Percentiles rank a stretch among this genome's conserved stretches.
Conservation (phyloP, 2,113 vertebrate species). For the Seriola aureovittata region DNA sequence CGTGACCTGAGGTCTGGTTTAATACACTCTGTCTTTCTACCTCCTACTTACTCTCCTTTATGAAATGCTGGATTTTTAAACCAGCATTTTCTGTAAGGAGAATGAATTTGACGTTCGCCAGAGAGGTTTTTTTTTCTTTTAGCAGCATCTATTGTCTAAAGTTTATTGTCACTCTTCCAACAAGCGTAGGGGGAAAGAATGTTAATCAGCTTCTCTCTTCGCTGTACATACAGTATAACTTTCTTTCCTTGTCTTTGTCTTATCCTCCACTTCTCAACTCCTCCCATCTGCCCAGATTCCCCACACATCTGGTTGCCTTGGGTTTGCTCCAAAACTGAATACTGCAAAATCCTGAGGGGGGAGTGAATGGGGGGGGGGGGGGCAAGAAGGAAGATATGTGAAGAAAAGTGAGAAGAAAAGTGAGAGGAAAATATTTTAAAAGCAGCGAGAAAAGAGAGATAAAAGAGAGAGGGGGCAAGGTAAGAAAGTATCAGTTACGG, state of each 20-base stretch:
- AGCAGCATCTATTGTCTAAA: not conserved
- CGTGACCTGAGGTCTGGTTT: not conserved
- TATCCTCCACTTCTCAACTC: constrained; percentile 37
- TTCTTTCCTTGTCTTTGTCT: constrained; percentile 11
- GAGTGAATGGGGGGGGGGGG: not conserved
- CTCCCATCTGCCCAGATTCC: constrained; percentile 62
- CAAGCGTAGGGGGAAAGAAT: not conserved
- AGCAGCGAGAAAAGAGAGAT: not conserved
- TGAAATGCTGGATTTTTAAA: not conserved
- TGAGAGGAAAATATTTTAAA: constrained; percentile 53
- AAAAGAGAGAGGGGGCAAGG: constrained; percentile 8
- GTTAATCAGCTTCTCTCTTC: not conserved
- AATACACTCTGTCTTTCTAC: not conserved
- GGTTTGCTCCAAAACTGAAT: constrained; percentile 64
- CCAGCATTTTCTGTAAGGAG: not conserved
- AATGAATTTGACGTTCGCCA: not conserved
- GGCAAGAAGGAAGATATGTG: constrained; percentile 18
- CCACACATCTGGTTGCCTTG: constrained; percentile 79
- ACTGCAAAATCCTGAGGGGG: constrained; percentile 55
- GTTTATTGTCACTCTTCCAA: not conserved
- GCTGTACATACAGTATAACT: not conserved
- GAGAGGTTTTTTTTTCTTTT: not conserved
- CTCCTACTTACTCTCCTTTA: not conserved
- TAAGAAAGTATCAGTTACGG: constrained; percentile 26
- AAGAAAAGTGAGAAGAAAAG: constrained; percentile 39